Base-by-base conservation (phyloP, 2,797 vertebrate genomes). In the Sebastes itinus region DNA sequence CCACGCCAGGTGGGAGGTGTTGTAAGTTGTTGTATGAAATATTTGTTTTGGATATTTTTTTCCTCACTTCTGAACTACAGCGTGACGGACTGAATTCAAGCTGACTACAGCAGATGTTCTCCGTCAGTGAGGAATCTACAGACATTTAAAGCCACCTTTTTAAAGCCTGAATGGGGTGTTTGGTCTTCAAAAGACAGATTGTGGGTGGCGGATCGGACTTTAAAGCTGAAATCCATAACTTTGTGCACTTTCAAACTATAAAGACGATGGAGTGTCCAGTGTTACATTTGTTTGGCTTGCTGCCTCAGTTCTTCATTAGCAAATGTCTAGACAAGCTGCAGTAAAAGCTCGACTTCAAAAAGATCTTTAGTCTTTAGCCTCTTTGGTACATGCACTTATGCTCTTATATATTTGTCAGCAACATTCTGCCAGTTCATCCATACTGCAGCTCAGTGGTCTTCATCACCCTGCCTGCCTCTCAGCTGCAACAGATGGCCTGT, bases 401-500 rank as follows among this genome's bases (percentile, higher is more conserved):
- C 13, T 16, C 38, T 42, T 42, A 16, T 16, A 18, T 55, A 2
- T 63, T 56, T 32, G 30, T 72, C 75, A 38, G 25, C 5, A 56
- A 20, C 54, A 65, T 67, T 76, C 65, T 81, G 69, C 73, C 77
- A 68, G 72, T 79, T 88, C 75, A 68, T 90, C 86, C 77, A 77
- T 46, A 68, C 69, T 85, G 70, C 70, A 56, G 85, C 77, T 68
- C 85, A 72, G 83, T 73, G 49, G 73, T 62, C 66, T 58, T 62
- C 69, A 49, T 69, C 87, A 55, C 77, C 55, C 35, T 6, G 66
- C 69, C 38, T 72, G 80, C 73, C 32, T 54, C 63, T 72, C 71
- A 20, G 72, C 79, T 81, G 55, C 75, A 76, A 80, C 87, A 86
- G 84, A 87, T 84, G 91, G 88, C 67, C 73, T 23, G 33, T 59